Percentiles rank a stretch among this genome's conserved stretches.
Evolutionary conservation across 2,888 invertebrate species (phyloP).

Genomic region (Trachelus troglodyta): DNA sequence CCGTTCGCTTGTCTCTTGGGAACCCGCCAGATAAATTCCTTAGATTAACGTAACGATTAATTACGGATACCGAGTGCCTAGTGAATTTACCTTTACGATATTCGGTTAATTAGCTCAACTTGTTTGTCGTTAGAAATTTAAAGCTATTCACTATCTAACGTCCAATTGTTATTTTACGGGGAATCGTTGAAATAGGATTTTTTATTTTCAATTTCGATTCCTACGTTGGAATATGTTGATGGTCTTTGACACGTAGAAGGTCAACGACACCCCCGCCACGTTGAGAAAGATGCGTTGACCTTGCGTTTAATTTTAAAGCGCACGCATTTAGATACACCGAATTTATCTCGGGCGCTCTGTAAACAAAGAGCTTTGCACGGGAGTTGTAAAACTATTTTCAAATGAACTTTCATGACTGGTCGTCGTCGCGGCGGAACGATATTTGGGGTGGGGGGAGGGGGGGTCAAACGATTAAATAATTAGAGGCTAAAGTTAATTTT

Average conservation of each 20-base stretch:
- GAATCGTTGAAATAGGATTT: background rate
- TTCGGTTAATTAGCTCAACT: background rate
- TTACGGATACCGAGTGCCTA: conserved; percentile 17
- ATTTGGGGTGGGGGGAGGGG: no score
- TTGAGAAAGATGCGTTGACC: conserved; percentile 28
- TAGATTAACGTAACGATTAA: conserved; percentile 52
- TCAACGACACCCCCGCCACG: conserved; percentile 5
- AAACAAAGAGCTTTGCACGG: conserved; percentile 38
- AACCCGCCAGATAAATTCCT: conserved; percentile 32
- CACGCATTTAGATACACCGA: conserved; percentile 3
- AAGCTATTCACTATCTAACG: background rate
- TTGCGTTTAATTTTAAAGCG: conserved; percentile 36
- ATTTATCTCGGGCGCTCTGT: conserved; percentile 10
- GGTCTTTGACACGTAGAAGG: background rate
- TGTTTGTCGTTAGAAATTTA: background rate
- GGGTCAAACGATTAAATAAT: no score
- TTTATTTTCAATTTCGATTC: background rate
- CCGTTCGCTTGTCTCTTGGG: conserved; percentile 26
- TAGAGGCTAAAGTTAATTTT: no score
- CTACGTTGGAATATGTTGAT: background rate
- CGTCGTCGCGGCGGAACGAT: background rate
- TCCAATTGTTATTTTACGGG: background rate
- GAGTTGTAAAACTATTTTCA: background rate
- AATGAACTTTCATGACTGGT: background rate
- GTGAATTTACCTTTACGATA: background rate